Conservation (phyloP, 1,140 invertebrate genomes). For the Pseudomyrmex flavicornis region DNA sequence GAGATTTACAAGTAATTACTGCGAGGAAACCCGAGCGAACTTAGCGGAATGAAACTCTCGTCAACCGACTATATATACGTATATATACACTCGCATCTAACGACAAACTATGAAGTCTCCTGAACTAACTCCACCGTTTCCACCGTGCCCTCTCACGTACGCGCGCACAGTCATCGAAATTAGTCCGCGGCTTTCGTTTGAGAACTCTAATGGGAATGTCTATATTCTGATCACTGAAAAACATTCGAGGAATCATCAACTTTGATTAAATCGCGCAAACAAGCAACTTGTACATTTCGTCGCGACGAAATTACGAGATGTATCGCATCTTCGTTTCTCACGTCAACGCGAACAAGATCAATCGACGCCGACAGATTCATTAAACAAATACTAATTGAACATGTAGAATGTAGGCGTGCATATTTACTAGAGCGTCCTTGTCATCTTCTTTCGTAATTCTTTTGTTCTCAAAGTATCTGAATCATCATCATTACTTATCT, state of each 20-base stretch:
- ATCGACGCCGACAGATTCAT: neutral
- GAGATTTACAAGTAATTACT: conserved; percentile 57
- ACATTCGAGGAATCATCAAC: conserved; percentile 12
- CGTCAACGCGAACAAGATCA: neutral
- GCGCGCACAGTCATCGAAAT: conserved; percentile 36
- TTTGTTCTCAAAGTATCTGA: neutral
- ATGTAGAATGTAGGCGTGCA: neutral
- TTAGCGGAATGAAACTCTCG: conserved; percentile 49
- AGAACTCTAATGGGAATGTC: conserved; percentile 28
- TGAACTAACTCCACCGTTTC: conserved; percentile 49
- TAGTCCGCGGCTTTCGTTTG: conserved; percentile 38
- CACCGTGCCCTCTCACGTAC: neutral
- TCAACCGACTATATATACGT: conserved; percentile 17
- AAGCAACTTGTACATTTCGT: neutral
- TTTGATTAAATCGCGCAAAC: conserved; percentile 12
- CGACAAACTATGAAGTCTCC: conserved; percentile 59
- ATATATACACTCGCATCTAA: conserved; percentile 37
- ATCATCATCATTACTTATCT: neutral
- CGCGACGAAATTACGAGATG: neutral
- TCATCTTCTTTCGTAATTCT: neutral
- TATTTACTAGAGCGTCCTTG: neutral
- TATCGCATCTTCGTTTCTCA: neutral
- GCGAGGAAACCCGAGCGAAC: conserved; percentile 39
- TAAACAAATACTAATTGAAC: neutral
- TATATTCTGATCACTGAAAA: neutral